These are phyloP conservation scores for Isoperla grammatica DNA, from an alignment of 2,888 invertebrate genomes.

Conservation along the genomic window DNA sequence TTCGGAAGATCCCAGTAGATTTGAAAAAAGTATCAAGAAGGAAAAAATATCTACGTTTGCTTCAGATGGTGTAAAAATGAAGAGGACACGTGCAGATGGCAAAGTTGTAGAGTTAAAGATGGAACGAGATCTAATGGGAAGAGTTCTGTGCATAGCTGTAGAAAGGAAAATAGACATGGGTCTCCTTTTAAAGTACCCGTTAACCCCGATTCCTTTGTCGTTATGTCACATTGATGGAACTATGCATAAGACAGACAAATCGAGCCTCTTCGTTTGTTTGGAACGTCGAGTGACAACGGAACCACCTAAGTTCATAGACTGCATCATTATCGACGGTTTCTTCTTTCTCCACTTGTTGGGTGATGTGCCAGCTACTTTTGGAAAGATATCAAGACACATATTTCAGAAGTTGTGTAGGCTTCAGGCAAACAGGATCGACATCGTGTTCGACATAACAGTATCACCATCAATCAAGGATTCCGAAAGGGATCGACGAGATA, in stretches of 20 bases:
- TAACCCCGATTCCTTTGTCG: conserved; percentile 33
- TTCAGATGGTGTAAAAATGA: too few species aligned
- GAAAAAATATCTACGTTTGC: too few species aligned
- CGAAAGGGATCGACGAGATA: too few species aligned
- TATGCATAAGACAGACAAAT: conserved; percentile 35
- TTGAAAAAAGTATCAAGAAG: too few species aligned
- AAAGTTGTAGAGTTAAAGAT: conserved; percentile 2
- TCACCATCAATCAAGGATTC: too few species aligned
- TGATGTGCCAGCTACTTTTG: conserved; percentile 1
- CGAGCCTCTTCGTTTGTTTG: conserved; percentile 31
- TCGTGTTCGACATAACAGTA: too few species aligned
- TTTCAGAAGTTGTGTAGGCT: neutral
- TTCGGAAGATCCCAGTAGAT: too few species aligned
- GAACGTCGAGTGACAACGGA: conserved; percentile 15
- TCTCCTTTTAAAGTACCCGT: conserved; percentile 24
- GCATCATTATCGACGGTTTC: neutral
- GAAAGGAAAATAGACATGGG: conserved; percentile 5
- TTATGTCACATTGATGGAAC: conserved; percentile 34
- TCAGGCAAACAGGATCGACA: neutral
- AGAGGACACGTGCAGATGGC: too few species aligned
- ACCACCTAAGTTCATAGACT: too few species aligned
- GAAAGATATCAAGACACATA: neutral
- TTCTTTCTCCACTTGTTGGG: neutral
- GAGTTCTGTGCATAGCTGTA: conserved; percentile 22
- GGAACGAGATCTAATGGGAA: conserved; percentile 20